phyloP scores from a whole-genome alignment of 2,113 vertebrate species.

The Cercopithecus mona region DNA sequence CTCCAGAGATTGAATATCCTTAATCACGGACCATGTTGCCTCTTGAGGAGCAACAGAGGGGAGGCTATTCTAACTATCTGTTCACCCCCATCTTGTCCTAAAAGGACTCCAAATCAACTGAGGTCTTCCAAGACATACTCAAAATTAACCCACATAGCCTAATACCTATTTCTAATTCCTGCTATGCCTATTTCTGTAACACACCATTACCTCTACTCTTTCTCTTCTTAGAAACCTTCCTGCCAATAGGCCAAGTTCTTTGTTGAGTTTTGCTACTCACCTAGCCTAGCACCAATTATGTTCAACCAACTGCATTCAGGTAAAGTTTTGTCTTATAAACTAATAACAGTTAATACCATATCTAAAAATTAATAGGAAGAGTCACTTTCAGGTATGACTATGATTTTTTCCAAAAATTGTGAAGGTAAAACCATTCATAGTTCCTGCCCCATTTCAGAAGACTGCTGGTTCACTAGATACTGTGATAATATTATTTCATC shows the following conservation, averaged over 20 bases:
- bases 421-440: neutral
- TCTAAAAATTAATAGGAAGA: neutral
- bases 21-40: neutral
- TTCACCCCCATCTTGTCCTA: neutral
- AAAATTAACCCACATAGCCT: neutral
- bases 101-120: neutral
- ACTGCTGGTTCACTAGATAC: neutral
- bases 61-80: neutral
- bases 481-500: constrained; percentile 48
- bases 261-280: neutral
- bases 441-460: neutral
- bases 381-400: neutral
- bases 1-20: neutral
- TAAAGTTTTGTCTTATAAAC: neutral
- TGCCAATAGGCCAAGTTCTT: neutral
- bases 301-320: neutral
- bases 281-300: neutral
- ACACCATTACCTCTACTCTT: neutral
- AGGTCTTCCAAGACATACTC: neutral
- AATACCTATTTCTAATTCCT: neutral
- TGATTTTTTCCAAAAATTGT: constrained; percentile 21
- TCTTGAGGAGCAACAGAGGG: neutral
- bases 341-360: neutral
- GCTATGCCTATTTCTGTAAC: neutral
- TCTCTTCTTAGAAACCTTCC: neutral